phyloP scores from a whole-genome alignment of 2,888 invertebrate species.

The Rhogogaster chlorosoma region DNA sequence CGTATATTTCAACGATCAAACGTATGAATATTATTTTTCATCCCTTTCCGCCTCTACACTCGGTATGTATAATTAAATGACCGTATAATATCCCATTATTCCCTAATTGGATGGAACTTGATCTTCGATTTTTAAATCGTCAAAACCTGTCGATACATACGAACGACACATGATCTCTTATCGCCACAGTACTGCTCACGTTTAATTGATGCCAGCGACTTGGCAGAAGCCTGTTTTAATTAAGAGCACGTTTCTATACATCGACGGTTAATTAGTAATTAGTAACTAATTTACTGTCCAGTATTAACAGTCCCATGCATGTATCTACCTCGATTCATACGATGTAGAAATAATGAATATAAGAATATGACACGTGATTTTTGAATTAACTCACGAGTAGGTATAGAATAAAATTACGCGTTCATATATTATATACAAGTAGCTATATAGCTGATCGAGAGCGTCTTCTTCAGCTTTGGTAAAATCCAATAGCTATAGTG shows the following conservation, averaged over 20 bases:
- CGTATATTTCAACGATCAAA: too few species aligned
- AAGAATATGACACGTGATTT: too few species aligned
- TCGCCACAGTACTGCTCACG: not conserved
- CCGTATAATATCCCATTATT: not conserved
- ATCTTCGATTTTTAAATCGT: not conserved
- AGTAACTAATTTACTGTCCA: not conserved
- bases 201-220: conserved; percentile 19
- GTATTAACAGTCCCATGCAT: not conserved
- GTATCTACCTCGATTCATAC: not conserved
- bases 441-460: not conserved
- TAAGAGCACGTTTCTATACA: not conserved
- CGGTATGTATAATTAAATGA: not conserved
- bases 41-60: too few species aligned
- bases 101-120: not conserved
- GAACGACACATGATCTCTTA: not conserved
- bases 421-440: too few species aligned
- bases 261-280: conserved; percentile 29
- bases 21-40: too few species aligned
- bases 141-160: not conserved
- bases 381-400: too few species aligned
- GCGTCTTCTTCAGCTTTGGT: not conserved
- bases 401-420: too few species aligned
- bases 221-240: not conserved
- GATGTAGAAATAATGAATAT: not conserved
- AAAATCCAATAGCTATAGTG: not conserved